Conservation (phyloP, 2,797 vertebrate species). For the Poeciliopsis turneri region DNA sequence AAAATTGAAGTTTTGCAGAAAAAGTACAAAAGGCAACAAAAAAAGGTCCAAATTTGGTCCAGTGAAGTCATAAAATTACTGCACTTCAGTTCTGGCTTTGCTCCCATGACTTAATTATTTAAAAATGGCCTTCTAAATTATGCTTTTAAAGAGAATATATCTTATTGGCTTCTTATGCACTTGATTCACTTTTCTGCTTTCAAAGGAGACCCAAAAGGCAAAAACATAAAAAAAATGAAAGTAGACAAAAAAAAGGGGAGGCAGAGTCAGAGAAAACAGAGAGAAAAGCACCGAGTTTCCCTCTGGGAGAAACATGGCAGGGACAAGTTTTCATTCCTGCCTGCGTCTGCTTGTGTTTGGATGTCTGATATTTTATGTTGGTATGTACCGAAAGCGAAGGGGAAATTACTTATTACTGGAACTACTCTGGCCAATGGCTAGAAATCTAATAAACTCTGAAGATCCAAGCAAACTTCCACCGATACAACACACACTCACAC, state of each 20-base stretch:
- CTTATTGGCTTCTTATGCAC: neutral
- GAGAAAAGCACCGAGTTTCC: conserved; percentile 26
- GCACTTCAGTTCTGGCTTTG: neutral
- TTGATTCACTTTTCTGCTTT: conserved; percentile 18
- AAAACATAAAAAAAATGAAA: conserved; percentile 18
- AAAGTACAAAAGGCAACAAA: neutral
- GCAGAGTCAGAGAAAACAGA: conserved; percentile 24
- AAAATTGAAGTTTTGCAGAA: neutral
- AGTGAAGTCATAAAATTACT: neutral
- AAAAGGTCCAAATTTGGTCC: neutral
- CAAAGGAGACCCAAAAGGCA: conserved; percentile 35
- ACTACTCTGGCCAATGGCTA: conserved; percentile 50
- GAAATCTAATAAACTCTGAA: conserved; percentile 51
- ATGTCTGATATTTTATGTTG: neutral
- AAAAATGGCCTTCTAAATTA: neutral
- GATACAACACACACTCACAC: conserved; percentile 21
- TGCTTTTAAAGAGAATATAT: neutral
- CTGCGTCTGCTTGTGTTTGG: conserved; percentile 15
- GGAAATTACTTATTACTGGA: conserved; percentile 41
- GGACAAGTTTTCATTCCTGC: conserved; percentile 29
- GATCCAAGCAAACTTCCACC: conserved; percentile 23
- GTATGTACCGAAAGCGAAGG: neutral
- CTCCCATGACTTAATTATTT: neutral
- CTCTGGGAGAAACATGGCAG: conserved; percentile 50
- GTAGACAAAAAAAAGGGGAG: conserved; percentile 10